Evolutionary conservation across 2,888 invertebrate species (phyloP), one percentile per base, ranked within the genome.

Genomic region (Cheilosia scutellata): DNA sequence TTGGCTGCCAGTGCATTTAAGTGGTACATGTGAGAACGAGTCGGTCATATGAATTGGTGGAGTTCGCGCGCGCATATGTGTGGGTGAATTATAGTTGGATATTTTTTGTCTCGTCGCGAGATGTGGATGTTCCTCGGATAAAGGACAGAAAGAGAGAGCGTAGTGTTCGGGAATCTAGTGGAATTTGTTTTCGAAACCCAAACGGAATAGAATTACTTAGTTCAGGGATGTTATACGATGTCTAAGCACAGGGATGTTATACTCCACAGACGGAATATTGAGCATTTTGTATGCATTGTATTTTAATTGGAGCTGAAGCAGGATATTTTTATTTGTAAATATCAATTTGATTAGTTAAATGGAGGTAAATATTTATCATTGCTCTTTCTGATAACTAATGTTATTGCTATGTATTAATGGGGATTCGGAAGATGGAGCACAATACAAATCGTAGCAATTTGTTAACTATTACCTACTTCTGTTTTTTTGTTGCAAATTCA

Each of bases 1-100:
- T 82, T 86, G 86, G 86, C 51, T 70, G 29, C 58, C 57, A 84
- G 25, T 79, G 63, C 68, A 44, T 72, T 72, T 72, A 42, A 72
- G 25, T 76, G 20, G 9, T 37, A 5, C 2, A 25, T 55, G 86
- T 44, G 57, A 55, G 72, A 86, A 51, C 55, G 63, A 49, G 44
- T 51, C 82, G 13, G 13, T 66, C 16, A 20, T 68, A 86, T 86
- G 57, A 71, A 7, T 31, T 51, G 40, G 49, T 86, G 68, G 58
- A 68, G 78, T 83, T 83, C 29, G 55, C n/a, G 71, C 53, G 58
- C 25, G 42, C 31, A 9, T 58, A 47, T 82, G 77, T 86, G 78
- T 84, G 31, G 9, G 76, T 80, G 33, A 65, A 62, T 60, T 65
- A 5, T 27, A 55, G 62, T 68, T 33, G 60, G 60, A 53, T 40